Base-by-base conservation (phyloP, 2,113 vertebrate species). In the Oryzias woworae region DNA sequence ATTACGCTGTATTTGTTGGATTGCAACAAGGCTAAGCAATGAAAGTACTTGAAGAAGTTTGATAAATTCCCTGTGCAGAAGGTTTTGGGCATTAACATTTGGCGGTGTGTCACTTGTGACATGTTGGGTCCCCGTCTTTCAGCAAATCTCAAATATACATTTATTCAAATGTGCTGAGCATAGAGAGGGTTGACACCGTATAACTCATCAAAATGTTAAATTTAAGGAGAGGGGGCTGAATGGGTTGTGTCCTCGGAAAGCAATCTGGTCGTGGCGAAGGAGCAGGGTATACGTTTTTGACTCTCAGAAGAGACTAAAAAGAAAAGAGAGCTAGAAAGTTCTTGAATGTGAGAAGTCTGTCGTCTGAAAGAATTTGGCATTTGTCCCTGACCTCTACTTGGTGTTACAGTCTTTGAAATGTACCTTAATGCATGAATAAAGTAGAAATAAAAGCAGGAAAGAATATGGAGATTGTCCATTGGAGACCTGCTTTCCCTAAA, bases 181-280 rank as follows among this genome's bases (percentile, higher is more conserved):
- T 63, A 66, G 62, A 71, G 77, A 75, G 79, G 80, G 83, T 78
- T 88, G 81, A 78, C 80, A 69, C 77, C 73, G 80, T 73, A 78
- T 88, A 85, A 90, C 82, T 81, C 85, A 85, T 87, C 83, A 85
- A 85, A 85, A 80, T 74, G 82, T 77, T 84, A 59, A 80, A 75
- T 90, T 80, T 82, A 69, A 81, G 74, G 67, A 83, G 81, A 82
- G 56, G 46, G 54, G 62, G 63, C 72, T 59, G 65, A 73, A 82
- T 85, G 75, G 83, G 83, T 85, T 67, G 72, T 78, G 80, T 78
- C 71, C 77, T 82, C 80, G 81, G 82, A 78, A 78, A 66, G 66
- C 70, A 81, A 62, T 66, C 71, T 20, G 69, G 64, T 77, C 61
- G 58, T 51, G 62, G 58, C 58, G 48, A 54, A 59, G 69, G 47